These are phyloP conservation scores for Polydesmus complanatus DNA, from an alignment of 2,888 invertebrate species.

Conservation along the genomic window DNA sequence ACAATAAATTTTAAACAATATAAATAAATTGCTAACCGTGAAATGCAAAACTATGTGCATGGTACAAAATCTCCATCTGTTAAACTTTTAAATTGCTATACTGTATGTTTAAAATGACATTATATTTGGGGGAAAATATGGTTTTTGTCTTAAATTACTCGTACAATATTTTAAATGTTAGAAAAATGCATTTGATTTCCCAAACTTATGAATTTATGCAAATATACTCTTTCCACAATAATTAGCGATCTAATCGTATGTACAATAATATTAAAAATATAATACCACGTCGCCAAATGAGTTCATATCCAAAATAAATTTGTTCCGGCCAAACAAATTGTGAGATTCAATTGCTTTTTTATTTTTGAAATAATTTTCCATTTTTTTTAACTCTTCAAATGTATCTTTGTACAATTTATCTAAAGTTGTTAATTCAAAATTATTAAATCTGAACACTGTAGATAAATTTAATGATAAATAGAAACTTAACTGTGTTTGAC, in stretches of 20 bases:
- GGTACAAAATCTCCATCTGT: too few relatives aligned
- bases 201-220: not conserved
- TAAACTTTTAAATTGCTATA: too few relatives aligned
- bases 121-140: too few relatives aligned
- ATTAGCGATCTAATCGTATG: too few relatives aligned
- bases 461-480: not conserved
- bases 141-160: too few relatives aligned
- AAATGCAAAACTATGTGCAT: too few relatives aligned
- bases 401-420: constrained; percentile 1
- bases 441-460: not conserved
- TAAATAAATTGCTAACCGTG: too few relatives aligned
- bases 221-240: too few relatives aligned
- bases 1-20: too few relatives aligned
- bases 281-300: not conserved
- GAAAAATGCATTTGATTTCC: not conserved
- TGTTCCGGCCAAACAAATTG: not conserved
- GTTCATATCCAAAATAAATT: not conserved
- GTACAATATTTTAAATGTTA: too few relatives aligned
- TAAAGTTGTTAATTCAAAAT: not conserved
- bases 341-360: not conserved
- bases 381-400: not conserved
- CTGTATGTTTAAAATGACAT: too few relatives aligned
- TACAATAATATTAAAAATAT: too few relatives aligned
- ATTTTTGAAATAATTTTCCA: not conserved
- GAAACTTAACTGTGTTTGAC: not conserved